Base-by-base conservation (phyloP, 2,113 vertebrate genomes). In the Esox niger region DNA sequence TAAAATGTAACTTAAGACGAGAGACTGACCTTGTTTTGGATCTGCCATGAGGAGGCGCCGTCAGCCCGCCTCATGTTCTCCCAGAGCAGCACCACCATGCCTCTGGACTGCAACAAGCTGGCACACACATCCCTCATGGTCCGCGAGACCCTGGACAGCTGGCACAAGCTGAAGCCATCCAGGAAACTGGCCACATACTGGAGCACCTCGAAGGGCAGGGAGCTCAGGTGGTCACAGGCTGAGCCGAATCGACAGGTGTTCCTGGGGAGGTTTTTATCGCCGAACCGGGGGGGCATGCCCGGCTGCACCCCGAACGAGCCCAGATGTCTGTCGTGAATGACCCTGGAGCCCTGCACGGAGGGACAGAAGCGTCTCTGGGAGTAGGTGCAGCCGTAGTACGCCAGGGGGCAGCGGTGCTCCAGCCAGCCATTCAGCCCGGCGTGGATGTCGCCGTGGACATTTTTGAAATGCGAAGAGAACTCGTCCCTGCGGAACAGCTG, bases 401-500 rank as follows among this genome's bases (percentile, higher is more conserved):
- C 97, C 88, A 99, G 83, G 29, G 97, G 97, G 79, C 97, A 99
- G 49, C 97, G 93, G 64, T 99, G 97, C 78, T 99, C 97, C 94
- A 99, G 98, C 97, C 97, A 99, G 76, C 97, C 97, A 46, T 99
- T 99, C 56, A 99, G 95, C 67, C 97, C 97, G 62, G 97, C 97
- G 55, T 99, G 97, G 86, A 99, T 99, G 77, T 99, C 97, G 62
- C 95, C 96, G 67, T 99, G 97, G 15, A 99, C 97, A 2, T 99
- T 99, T 87, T 98, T 98, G 91, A 99, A 99, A 88, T 99, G 97
- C 0, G 96, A 98, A 0, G 95, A 95, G 87, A 98, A 99, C 82
- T 99, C 97, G 33, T 97, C 96, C 73, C 97, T 92, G 72, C 97
- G 93, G 78, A 99, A 99, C 79, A 99, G 85, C 82, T 99, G 97